Evolutionary conservation across 2,113 vertebrate species (phyloP).

Genomic region (Solea solea): DNA sequence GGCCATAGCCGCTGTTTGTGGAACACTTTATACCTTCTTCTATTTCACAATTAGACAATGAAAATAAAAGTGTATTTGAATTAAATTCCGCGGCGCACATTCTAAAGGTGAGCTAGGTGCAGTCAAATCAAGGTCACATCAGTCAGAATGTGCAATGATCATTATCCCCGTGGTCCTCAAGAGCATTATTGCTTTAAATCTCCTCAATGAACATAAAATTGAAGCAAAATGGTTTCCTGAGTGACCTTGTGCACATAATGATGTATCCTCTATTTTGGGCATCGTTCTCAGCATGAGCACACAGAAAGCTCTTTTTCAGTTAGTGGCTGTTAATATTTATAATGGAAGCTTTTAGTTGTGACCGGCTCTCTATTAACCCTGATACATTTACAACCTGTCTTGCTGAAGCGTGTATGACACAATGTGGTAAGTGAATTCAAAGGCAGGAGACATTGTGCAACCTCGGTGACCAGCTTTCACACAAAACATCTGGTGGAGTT

Average conservation of each 20-base stretch:
- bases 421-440: background rate
- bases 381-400: conserved; percentile 17
- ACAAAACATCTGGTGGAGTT: background rate
- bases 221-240: conserved; percentile 51
- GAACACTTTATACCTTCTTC: conserved; percentile 29
- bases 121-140: conserved; percentile 65
- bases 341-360: conserved; percentile 55
- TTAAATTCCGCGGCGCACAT: background rate
- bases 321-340: conserved; percentile 68
- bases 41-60: conserved; percentile 41
- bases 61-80: conserved; percentile 38
- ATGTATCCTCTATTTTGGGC: conserved; percentile 33
- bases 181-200: conserved; percentile 58
- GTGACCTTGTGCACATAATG: conserved; percentile 59
- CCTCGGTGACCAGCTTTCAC: background rate
- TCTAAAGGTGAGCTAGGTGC: background rate
- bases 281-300: conserved; percentile 44
- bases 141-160: conserved; percentile 48
- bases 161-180: conserved; percentile 57
- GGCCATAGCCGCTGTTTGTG: conserved; percentile 58
- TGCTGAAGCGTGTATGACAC: background rate
- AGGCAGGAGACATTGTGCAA: background rate
- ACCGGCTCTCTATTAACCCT: conserved; percentile 47
- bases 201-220: conserved; percentile 63
- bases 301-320: conserved; percentile 41